Conservation (phyloP, 2,888 invertebrate species). For the Orchestes rusci region DNA sequence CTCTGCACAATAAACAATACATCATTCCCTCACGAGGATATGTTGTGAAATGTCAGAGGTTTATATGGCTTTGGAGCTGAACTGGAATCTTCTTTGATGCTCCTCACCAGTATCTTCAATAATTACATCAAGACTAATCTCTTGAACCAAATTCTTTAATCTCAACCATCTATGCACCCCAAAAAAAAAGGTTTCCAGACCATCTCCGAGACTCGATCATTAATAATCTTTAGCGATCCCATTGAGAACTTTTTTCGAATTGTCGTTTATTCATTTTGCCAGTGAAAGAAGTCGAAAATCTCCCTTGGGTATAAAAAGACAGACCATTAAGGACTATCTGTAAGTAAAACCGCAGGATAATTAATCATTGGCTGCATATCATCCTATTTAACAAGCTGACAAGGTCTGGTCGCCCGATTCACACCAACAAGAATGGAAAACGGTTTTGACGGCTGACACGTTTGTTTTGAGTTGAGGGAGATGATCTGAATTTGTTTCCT, state of each 20-base stretch:
- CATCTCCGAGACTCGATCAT: conserved; percentile 33
- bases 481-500: too few species aligned
- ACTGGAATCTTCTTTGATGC: too few species aligned
- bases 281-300: conserved; percentile 18
- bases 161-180: neutral
- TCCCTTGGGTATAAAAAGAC: conserved; percentile 16
- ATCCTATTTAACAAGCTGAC: conserved; percentile 43
- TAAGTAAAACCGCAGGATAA: conserved; percentile 41
- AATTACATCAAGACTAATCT: too few species aligned
- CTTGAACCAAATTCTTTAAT: too few species aligned
- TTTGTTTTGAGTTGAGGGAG: too few species aligned
- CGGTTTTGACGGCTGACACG: neutral
- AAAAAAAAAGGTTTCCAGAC: conserved; percentile 15
- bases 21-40: conserved; percentile 28
- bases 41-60: too few species aligned
- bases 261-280: conserved; percentile 19
- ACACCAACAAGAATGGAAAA: neutral
- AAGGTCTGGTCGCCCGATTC: neutral
- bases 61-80: too few species aligned
- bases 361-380: conserved; percentile 45
- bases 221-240: conserved; percentile 41
- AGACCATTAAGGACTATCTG: conserved; percentile 41
- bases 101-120: too few species aligned
- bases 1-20: conserved; percentile 34
- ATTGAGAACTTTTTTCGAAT: conserved; percentile 33